Percentiles rank a stretch among this genome's conserved stretches.
Evolutionary conservation across 2,888 invertebrate genomes (phyloP).

Genomic region (Listrodromus nycthemerus): DNA sequence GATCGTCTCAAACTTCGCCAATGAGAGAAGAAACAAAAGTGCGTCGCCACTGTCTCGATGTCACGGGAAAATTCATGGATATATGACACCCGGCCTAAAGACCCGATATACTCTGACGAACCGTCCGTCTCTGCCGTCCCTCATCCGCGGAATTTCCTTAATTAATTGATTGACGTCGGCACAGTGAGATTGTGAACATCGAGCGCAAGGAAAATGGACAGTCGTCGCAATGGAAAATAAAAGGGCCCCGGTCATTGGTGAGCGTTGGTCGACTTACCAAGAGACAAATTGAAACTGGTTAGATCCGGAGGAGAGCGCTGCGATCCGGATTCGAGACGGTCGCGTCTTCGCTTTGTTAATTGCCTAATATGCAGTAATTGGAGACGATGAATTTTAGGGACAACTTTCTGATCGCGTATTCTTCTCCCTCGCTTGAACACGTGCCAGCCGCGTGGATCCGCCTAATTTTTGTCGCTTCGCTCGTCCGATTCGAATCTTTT

Average conservation of each 20-base stretch:
- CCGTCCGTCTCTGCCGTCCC: slow-evolving; percentile 23
- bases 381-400: slow-evolving; percentile 69
- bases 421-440: not conserved
- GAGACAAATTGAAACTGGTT: slow-evolving; percentile 82
- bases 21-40: not conserved
- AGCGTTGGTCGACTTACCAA: slow-evolving; percentile 23
- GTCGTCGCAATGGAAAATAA: slow-evolving; percentile 58
- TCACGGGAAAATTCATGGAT: slow-evolving; percentile 35
- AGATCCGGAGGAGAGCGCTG: slow-evolving; percentile 76
- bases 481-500: not conserved
- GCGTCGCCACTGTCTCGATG: not conserved
- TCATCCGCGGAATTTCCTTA: slow-evolving; percentile 61
- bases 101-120: slow-evolving; percentile 2
- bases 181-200: slow-evolving; percentile 30
- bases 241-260: slow-evolving; percentile 65
- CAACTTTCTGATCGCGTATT: slow-evolving; percentile 74
- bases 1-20: not conserved
- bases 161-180: slow-evolving; percentile 73
- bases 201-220: slow-evolving; percentile 3
- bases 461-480: not conserved
- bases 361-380: slow-evolving; percentile 71
- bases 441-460: not conserved
- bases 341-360: slow-evolving; percentile 61
- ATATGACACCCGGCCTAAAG: slow-evolving; percentile 60
- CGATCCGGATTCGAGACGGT: slow-evolving; percentile 70